phyloP scores from a whole-genome alignment of 2,113 vertebrate species.

The Tragelaphus strepsiceros region DNA sequence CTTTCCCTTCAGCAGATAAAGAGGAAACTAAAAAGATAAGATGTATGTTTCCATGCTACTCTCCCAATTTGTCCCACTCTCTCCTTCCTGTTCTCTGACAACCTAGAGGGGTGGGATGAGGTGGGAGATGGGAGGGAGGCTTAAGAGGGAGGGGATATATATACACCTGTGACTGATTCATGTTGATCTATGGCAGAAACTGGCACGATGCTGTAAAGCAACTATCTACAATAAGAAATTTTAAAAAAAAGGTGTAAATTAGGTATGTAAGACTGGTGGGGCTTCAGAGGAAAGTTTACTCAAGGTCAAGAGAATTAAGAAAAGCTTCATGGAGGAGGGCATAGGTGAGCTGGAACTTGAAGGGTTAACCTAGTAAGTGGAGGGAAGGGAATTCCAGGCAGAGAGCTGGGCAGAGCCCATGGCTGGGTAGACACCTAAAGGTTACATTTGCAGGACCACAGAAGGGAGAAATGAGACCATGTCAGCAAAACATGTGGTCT shows the following conservation, averaged over 20 bases:
- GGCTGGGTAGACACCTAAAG: not conserved
- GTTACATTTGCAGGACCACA: not conserved
- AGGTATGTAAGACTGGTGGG: not conserved
- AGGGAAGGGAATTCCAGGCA: not conserved
- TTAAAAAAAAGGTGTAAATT: rapidly evolving
- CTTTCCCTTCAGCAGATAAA: not conserved
- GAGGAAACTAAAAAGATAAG: not conserved
- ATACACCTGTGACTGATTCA: not conserved
- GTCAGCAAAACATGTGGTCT: not conserved
- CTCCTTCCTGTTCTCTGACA: not conserved
- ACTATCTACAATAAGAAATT: too few species aligned
- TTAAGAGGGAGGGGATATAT: not conserved
- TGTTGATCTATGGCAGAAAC: not conserved
- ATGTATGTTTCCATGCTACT: not conserved
- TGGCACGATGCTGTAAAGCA: not conserved
- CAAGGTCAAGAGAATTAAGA: not conserved
- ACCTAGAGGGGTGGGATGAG: not conserved
- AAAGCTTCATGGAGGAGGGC: not conserved
- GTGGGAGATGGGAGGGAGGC: not conserved
- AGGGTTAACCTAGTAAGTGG: not conserved
- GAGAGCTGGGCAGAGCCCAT: not conserved
- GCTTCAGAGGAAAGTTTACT: not conserved
- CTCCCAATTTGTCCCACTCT: not conserved
- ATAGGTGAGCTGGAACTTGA: not conserved
- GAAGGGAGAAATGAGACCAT: not conserved